A percentile compares a stretch with the other conserved stretches of the same genome.
Conservation (phyloP, 2,113 vertebrate genomes). For the Oreocharis arfaki region DNA sequence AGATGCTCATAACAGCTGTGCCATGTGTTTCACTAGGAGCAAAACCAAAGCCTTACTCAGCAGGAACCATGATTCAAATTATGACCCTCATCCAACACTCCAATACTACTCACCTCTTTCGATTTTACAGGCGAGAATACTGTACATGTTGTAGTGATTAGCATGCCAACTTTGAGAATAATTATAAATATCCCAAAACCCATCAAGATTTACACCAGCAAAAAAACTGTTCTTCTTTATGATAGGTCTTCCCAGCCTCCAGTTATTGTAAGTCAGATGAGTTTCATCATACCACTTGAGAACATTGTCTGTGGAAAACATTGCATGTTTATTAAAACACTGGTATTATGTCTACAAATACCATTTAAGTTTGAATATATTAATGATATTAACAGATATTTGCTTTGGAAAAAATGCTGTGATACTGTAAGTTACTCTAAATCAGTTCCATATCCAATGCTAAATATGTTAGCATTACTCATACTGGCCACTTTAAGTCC, state of each 20-base stretch:
- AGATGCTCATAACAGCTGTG: neutral
- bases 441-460: neutral
- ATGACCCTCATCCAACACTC: neutral
- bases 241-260: slow-evolving; percentile 80
- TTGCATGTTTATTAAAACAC: neutral
- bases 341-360: neutral
- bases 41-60: neutral
- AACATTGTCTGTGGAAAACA: slow-evolving; percentile 72
- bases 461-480: neutral
- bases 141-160: slow-evolving; percentile 75
- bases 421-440: neutral
- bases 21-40: neutral
- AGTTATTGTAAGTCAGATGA: slow-evolving; percentile 86
- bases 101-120: slow-evolving; percentile 79
- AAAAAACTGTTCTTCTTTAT: slow-evolving; percentile 72
- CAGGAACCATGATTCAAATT: neutral
- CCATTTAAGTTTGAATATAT: neutral
- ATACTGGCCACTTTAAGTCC: neutral
- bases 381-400: neutral
- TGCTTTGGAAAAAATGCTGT: neutral
- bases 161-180: slow-evolving; percentile 30
- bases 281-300: slow-evolving; percentile 90
- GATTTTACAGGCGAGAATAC: slow-evolving; percentile 89
- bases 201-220: slow-evolving; percentile 78
- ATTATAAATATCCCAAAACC: slow-evolving; percentile 80